Base-by-base conservation (phyloP, 35 echinoderm and acorn worm genomes). In the Apostichopus californicus region DNA sequence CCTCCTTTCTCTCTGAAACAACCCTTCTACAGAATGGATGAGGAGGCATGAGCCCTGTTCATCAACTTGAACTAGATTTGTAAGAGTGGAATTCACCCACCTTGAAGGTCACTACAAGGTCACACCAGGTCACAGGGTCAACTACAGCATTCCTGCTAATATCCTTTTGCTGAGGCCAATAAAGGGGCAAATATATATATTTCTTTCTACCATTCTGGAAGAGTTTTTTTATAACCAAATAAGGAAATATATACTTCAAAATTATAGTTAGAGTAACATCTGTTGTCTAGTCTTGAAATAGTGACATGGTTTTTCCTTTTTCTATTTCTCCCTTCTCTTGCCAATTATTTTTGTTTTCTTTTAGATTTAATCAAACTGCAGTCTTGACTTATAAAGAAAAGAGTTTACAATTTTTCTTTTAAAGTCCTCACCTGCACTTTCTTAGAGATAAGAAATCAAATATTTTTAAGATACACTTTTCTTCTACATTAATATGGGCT, bases 51-150 rank as follows among this genome's bases (percentile, higher is more conserved):
- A n/a, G n/a, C n/a, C 34, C 34, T 46, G 34, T 46, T 46, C 34
- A 46, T 46, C 34, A 46, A 46, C 34, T 46, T 14, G 18, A 68
- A 68, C 64, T 68, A 68, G 64, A 9, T 14, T 68, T 68, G 64
- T 68, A 18, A 14, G 64, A 68, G 11, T 68, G 64, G 64, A 9
- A 68, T 68, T 68, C 64, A 68, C 64, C 64, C 64, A 68, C 64
- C 64, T 68, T 68, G 64, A 46, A 46, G 34, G 34, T 46, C 34
- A 46, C 34, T 46, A 46, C 34, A 46, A 46, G 34, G 34, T 46
- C 34, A 46, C 34, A 46, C 64, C 64, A 83, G 80, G 80, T 83
- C 80, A n/a, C 28, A 83, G 55, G 80, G 80, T 83, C 80, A 83
- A 56, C 34, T 11, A 56, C 6, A 17, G 80, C 55, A 56, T 83